phyloP scores from a whole-genome alignment of 2,888 invertebrate species.

The Lomographa bimaculata region DNA sequence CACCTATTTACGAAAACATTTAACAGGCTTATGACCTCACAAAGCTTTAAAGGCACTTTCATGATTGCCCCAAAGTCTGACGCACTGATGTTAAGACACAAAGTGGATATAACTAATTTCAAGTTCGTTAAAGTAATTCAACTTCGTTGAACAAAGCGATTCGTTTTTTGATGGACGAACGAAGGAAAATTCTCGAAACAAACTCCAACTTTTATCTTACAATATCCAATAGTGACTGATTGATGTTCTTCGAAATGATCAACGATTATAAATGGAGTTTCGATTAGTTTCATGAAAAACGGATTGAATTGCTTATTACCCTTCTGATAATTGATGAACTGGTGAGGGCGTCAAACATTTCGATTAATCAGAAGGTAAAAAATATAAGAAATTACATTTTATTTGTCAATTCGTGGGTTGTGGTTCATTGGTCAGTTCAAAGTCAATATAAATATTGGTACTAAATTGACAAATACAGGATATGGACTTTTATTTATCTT shows the following conservation, averaged over 20 bases:
- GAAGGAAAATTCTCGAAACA: constrained; percentile 30
- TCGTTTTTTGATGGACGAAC: constrained; percentile 30
- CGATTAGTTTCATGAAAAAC: constrained; percentile 16
- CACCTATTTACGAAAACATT: neutral
- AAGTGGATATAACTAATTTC: constrained; percentile 39
- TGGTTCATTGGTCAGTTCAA: no score
- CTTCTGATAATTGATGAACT: constrained; percentile 11
- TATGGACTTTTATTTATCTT: no score
- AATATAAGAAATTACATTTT: no score
- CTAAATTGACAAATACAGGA: no score
- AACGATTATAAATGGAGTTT: constrained; percentile 12
- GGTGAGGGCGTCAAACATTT: constrained; percentile 4
- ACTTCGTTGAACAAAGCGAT: constrained; percentile 34
- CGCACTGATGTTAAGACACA: constrained; percentile 20
- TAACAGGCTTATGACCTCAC: constrained; percentile 12
- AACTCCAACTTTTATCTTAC: constrained; percentile 32
- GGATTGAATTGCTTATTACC: constrained; percentile 16
- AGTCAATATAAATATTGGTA: no score
- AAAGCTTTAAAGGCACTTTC: constrained; percentile 17
- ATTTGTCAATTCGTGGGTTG: no score
- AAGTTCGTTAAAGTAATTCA: constrained; percentile 38
- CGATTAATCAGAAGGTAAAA: neutral
- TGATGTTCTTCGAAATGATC: constrained; percentile 23
- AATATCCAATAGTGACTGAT: constrained; percentile 30
- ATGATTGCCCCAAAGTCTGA: constrained; percentile 17